These are phyloP conservation scores for Nycteola revayana DNA, from an alignment of 2,888 invertebrate species.

Conservation along the genomic window DNA sequence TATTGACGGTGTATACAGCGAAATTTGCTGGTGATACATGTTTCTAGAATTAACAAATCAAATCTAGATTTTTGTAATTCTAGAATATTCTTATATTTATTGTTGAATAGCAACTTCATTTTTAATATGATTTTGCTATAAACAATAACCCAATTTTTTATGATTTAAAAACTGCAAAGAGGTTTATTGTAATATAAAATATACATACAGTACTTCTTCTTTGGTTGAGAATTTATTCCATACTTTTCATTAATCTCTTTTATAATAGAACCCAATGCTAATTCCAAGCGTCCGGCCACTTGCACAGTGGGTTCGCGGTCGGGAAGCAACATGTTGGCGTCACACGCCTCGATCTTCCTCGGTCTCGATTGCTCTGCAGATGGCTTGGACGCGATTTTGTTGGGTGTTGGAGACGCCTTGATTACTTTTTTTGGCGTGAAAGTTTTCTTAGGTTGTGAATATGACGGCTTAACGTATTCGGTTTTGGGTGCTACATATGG, in stretches of 20 bases:
- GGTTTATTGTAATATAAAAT: too few relatives aligned
- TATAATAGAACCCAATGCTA: conserved; percentile 56
- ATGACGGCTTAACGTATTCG: conserved; percentile 17
- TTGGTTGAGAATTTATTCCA: conserved; percentile 13
- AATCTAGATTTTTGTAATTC: too few relatives aligned
- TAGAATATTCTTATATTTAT: too few relatives aligned
- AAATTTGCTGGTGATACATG: too few relatives aligned
- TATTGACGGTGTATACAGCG: too few relatives aligned
- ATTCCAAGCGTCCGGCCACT: conserved; percentile 59
- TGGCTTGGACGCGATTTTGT: conserved; percentile 33
- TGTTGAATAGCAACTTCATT: too few relatives aligned
- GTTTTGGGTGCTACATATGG: conserved; percentile 27
- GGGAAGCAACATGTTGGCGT: conserved; percentile 32
- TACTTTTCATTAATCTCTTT: conserved; percentile 44
- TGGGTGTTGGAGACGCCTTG: conserved; percentile 35
- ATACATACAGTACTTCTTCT: too few relatives aligned
- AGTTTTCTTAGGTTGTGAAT: conserved; percentile 25
- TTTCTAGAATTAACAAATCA: too few relatives aligned
- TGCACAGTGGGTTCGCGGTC: conserved; percentile 43
- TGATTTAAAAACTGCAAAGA: too few relatives aligned
- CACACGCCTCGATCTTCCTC: conserved; percentile 8
- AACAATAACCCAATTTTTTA: too few relatives aligned
- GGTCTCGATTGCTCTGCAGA: conserved; percentile 29
- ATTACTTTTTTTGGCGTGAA: conserved; percentile 42
- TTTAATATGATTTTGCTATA: too few relatives aligned